Evolutionary conservation across 2,888 invertebrate species (phyloP).

Genomic region (Athalia cordata): DNA sequence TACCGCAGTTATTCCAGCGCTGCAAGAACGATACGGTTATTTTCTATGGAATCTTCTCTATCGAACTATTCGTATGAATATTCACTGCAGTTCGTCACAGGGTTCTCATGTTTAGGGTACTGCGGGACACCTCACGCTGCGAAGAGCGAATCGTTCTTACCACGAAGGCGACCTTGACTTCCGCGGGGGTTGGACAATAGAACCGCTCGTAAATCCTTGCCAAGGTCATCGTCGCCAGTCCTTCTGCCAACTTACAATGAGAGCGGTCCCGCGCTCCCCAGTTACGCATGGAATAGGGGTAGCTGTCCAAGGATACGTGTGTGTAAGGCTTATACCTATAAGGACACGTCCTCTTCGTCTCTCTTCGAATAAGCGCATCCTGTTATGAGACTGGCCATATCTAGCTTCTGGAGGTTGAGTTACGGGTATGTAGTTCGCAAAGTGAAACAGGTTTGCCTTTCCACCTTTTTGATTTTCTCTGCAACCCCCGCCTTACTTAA

Average conservation of each 20-base stretch:
- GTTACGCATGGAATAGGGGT: conserved; percentile 17
- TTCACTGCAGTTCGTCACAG: conserved; percentile 56
- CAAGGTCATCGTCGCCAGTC: conserved; percentile 64
- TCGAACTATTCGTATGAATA: background rate
- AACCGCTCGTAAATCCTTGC: conserved; percentile 64
- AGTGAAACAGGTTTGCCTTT: conserved; percentile 31
- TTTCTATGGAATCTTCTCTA: too few species aligned
- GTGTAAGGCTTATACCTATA: background rate
- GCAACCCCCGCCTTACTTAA: background rate
- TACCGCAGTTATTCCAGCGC: too few species aligned
- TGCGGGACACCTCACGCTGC: conserved; percentile 65
- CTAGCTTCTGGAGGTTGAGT: conserved; percentile 27
- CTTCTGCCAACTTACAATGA: conserved; percentile 45
- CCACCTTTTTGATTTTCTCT: background rate
- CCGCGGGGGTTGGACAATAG: conserved; percentile 62
- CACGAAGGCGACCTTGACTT: conserved; percentile 66
- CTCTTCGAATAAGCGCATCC: background rate
- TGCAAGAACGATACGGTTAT: too few species aligned
- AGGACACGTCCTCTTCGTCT: background rate
- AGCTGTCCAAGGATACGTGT: too few species aligned
- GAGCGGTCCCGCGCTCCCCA: conserved; percentile 19
- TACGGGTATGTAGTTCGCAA: conserved; percentile 25
- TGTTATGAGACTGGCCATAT: conserved; percentile 4
- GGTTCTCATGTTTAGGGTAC: conserved; percentile 65
- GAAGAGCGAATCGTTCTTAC: conserved; percentile 61